Percentiles rank a stretch among this genome's conserved stretches.
Conservation (phyloP, 2,113 vertebrate genomes). For the Takifugu flavidus region DNA sequence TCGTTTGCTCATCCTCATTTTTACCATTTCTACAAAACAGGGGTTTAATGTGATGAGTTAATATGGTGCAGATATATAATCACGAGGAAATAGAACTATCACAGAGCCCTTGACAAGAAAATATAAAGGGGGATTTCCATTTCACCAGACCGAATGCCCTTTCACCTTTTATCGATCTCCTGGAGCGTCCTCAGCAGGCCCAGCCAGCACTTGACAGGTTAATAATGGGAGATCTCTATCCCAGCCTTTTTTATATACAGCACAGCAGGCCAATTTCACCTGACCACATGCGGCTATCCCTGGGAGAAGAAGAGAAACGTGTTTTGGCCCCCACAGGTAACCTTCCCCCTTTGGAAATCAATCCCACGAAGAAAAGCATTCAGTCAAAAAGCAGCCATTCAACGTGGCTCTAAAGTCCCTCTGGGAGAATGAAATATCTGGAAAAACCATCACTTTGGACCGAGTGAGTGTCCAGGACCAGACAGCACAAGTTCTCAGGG, state of each 20-base stretch:
- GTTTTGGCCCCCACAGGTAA: conserved; percentile 4
- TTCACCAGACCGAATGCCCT: conserved; percentile 16
- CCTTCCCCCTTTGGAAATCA: conserved; percentile 9
- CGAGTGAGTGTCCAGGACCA: conserved; percentile 11
- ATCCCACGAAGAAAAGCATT: conserved; percentile 14
- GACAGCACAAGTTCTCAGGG: background rate
- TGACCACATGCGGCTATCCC: conserved; percentile 6
- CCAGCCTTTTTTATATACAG: conserved; percentile 31
- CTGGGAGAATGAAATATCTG: conserved; percentile 18
- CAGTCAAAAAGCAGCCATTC: conserved; percentile 25
- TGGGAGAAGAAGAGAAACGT: conserved; percentile 3
- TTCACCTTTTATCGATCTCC: conserved; percentile 36
- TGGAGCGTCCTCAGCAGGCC: background rate
- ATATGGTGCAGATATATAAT: conserved; percentile 1
- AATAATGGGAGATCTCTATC: conserved; percentile 45
- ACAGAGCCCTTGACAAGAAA: conserved; percentile 14
- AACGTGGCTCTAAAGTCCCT: conserved; percentile 10
- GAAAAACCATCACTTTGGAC: conserved; percentile 21
- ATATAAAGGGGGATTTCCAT: conserved; percentile 29
- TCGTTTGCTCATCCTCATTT: background rate
- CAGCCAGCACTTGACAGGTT: conserved; percentile 39
- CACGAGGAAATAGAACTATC: conserved; percentile 18
- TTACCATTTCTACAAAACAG: background rate
- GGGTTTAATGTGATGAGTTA: conserved; percentile 1
- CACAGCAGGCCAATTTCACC: conserved; percentile 32